Evolutionary conservation across 1,140 invertebrate species (phyloP), one percentile per base, ranked within the genome.

Genomic region (Drosophila dunni): DNA sequence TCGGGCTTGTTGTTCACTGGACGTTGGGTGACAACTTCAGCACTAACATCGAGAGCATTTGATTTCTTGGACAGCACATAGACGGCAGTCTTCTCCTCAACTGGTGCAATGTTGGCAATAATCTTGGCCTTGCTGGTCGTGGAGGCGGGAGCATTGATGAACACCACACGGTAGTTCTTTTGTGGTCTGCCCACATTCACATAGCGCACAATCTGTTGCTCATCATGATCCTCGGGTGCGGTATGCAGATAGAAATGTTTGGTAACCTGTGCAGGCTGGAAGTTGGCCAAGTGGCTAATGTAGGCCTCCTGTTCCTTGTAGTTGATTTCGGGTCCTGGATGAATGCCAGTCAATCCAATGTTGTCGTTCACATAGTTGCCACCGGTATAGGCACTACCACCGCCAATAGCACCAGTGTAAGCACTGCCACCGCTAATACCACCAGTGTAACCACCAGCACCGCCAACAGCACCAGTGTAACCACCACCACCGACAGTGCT

Each of bases 91-190:
- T 97, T 97, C 83, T 97, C 96, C 93, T 97, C 96, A 44, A 95
- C 95, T 11, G 95, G 76, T 29, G 95, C 94, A 64, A 96, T 93
- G 54, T 94, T 93, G 78, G 96, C 96, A 94, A 93, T 56, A 93
- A 94, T 63, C 94, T 95, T 33, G 7, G 95, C 95, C 79, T 94
- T 95, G 63, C 79, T 79, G 62, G 95, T 94, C 79, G 94, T 94
- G n/a, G 95, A 94, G 34, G 95, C 94, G 33, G 96, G 96, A 10
- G 96, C 95, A 93, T 97, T 96, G 92, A 97, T 97, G 94, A 97
- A 97, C 86, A 97, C 96, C 81, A 97, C 97, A 81, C 96, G 96
- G 93, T 97, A 97, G 93, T 97, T 96, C 84, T 96, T 97, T 92
- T 96, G 95, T 61, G 96, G 93, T 6, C 94, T 93, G 20, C 91